Evolutionary conservation across 2,113 vertebrate genomes (phyloP).

Genomic region (Mus pahari): DNA sequence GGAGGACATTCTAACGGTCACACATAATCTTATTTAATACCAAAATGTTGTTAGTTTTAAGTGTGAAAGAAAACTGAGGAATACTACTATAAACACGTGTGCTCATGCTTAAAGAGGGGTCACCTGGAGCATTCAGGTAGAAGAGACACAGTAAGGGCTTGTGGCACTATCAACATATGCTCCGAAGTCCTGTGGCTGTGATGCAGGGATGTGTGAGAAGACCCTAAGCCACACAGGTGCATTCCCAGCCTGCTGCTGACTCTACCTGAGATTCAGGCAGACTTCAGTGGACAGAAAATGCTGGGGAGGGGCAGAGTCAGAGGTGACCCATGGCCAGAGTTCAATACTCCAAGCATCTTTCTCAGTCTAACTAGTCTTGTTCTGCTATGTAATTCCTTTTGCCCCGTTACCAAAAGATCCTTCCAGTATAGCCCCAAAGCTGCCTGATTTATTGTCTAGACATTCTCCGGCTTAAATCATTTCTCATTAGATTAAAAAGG

Average conservation of each 20-base stretch:
- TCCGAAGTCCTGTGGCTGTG: background rate
- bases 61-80: background rate
- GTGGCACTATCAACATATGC: background rate
- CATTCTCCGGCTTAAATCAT: constrained; percentile 64
- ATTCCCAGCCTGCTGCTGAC: background rate
- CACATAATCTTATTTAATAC: background rate
- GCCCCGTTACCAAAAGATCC: constrained; percentile 51
- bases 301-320: background rate
- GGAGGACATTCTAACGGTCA: background rate
- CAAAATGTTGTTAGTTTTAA: background rate
- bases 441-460: constrained; percentile 67
- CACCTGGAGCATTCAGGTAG: too few relatives aligned
- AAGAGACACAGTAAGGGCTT: background rate
- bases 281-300: background rate
- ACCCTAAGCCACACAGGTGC: too few relatives aligned
- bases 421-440: constrained; percentile 38
- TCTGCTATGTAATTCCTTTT: constrained; percentile 39
- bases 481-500: constrained; percentile 60
- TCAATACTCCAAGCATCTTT: background rate
- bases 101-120: background rate
- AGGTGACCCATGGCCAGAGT: background rate
- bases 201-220: background rate
- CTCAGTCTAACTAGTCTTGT: background rate
- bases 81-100: background rate
- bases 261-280: background rate